Conservation (phyloP, 2,888 invertebrate genomes). For the Pachycephus smyrnensis region DNA sequence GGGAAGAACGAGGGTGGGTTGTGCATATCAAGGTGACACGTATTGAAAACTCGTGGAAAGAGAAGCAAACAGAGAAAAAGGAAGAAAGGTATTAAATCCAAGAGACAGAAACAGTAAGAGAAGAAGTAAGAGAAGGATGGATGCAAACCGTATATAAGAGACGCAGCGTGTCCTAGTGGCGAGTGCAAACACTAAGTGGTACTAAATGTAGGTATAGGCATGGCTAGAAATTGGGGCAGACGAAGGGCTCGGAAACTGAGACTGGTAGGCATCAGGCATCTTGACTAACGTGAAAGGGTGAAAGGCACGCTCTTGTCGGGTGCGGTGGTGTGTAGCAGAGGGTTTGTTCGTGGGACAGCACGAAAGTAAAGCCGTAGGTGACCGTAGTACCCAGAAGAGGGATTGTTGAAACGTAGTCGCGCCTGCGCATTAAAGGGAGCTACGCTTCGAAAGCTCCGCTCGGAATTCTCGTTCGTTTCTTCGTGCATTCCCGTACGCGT, state of each 20-base stretch:
- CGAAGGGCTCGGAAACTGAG: conserved; percentile 24
- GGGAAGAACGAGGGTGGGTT: neutral
- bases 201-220: conserved; percentile 28
- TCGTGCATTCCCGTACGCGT: conserved; percentile 16
- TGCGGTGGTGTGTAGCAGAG: neutral
- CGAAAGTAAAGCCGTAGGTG: neutral
- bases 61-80: neutral
- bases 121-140: neutral
- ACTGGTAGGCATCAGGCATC: conserved; percentile 18
- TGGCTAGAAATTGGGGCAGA: conserved; percentile 31
- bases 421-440: neutral
- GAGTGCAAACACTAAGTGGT: conserved; percentile 12
- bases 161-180: neutral
- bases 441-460: neutral
- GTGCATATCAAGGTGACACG: neutral
- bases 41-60: neutral
- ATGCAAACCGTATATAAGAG: neutral
- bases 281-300: conserved; percentile 1
- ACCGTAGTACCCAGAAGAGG: neutral
- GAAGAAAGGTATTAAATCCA: neutral
- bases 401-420: neutral
- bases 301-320: neutral
- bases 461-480: neutral
- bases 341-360: conserved; percentile 8
- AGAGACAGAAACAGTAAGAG: neutral